These are phyloP conservation scores for Schizopygopsis malacanthus DNA, from an alignment of 2,797 vertebrate species.

Conservation along the genomic window DNA sequence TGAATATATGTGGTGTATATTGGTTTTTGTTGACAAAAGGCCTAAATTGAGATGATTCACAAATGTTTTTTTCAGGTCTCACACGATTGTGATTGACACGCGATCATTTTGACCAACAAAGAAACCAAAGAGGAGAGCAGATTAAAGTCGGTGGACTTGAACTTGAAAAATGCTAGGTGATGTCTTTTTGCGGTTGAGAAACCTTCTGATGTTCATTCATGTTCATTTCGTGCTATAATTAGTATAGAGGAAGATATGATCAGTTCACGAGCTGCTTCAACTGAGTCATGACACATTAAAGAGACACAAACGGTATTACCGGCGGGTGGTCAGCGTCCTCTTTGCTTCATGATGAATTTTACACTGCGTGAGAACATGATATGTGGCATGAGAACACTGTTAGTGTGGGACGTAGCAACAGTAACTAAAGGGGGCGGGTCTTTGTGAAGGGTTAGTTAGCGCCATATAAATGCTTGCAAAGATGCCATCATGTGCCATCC, in stretches of 20 bases:
- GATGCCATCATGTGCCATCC: neutral
- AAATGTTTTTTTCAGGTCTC: neutral
- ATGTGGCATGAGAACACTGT: no score
- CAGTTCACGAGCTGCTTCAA: neutral
- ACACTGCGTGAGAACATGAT: no score
- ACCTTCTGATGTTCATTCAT: neutral
- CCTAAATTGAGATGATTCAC: neutral
- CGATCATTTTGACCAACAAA: neutral
- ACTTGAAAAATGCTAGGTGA: neutral
- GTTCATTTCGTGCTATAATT: neutral
- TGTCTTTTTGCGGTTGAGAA: neutral
- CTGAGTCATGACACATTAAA: neutral
- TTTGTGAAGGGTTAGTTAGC: neutral
- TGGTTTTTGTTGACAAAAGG: neutral
- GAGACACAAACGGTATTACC: neutral
- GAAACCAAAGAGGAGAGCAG: neutral
- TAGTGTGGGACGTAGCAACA: no score
- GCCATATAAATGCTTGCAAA: no score
- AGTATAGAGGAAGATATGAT: neutral
- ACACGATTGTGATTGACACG: neutral
- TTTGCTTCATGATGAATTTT: no score
- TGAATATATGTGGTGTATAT: neutral
- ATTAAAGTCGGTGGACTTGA: neutral
- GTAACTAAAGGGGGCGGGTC: neutral
- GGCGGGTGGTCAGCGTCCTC: no score